Conservation (phyloP, 2,797 vertebrate genomes). For the Danio tinwini region DNA sequence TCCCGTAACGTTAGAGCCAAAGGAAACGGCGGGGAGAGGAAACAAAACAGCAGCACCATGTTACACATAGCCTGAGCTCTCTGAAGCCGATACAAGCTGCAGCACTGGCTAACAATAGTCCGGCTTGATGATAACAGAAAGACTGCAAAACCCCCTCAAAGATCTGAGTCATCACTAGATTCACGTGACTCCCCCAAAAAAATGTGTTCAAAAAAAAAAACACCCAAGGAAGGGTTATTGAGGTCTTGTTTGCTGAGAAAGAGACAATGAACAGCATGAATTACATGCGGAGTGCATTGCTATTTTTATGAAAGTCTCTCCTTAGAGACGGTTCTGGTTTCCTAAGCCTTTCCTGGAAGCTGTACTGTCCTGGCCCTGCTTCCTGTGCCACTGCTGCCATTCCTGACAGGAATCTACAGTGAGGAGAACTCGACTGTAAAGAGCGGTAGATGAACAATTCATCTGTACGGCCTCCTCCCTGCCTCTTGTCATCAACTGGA, state of each 20-base stretch:
- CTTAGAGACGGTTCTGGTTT: conserved; percentile 62
- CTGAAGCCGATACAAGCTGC: conserved; percentile 16
- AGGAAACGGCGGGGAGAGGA: conserved; percentile 56
- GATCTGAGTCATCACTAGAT: conserved; percentile 31
- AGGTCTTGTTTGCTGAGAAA: conserved; percentile 11
- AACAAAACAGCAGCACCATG: conserved; percentile 11
- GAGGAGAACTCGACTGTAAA: conserved; percentile 14
- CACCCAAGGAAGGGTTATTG: conserved; percentile 34
- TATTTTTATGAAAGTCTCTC: conserved; percentile 64
- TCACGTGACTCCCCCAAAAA: not conserved
- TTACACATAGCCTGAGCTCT: conserved; percentile 11
- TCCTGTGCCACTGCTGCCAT: conserved; percentile 49
- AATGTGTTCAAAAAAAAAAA: conserved; percentile 2
- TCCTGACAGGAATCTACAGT: conserved; percentile 22
- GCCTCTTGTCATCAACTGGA: not conserved
- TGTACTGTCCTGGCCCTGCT: conserved; percentile 54
- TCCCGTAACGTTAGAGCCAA: conserved; percentile 58
- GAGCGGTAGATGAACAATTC: conserved; percentile 8
- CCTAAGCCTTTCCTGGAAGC: conserved; percentile 67
- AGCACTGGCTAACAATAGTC: conserved; percentile 21
- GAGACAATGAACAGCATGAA: conserved; percentile 30
- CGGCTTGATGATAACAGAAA: conserved; percentile 37
- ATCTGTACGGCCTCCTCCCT: conserved; percentile 2
- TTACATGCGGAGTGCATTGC: conserved; percentile 59
- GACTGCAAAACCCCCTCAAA: conserved; percentile 11